These are phyloP conservation scores for Heliothis virescens DNA, from an alignment of 1,140 invertebrate species.

Conservation along the genomic window DNA sequence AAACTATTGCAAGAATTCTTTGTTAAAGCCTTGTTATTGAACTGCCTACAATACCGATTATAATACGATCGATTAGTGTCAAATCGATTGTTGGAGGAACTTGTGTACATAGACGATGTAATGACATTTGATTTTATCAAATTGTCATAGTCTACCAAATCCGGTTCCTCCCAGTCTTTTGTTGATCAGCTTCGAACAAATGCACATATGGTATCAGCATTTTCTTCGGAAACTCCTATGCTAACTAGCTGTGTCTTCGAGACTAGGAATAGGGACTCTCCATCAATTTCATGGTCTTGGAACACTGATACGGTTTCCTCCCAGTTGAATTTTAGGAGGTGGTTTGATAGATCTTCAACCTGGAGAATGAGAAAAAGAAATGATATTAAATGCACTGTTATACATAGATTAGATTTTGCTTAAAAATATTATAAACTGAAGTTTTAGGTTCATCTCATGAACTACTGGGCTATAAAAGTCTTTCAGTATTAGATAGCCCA, in stretches of 20 bases:
- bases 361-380: too few relatives aligned
- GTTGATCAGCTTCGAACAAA: constrained; percentile 67
- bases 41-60: not conserved
- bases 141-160: not conserved
- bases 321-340: constrained; percentile 71
- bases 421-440: too few relatives aligned
- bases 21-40: not conserved
- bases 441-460: too few relatives aligned
- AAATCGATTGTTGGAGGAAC: not conserved
- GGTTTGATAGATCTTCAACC: constrained; percentile 67
- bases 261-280: constrained; percentile 75
- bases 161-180: constrained; percentile 4
- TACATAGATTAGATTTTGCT: too few relatives aligned
- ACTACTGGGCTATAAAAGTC: too few relatives aligned
- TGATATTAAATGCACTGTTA: too few relatives aligned
- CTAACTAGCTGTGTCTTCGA: constrained; percentile 69
- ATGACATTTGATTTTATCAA: constrained; percentile 8
- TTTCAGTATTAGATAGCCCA: too few relatives aligned
- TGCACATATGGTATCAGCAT: constrained; percentile 73
- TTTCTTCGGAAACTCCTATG: constrained; percentile 73
- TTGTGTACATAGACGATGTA: not conserved
- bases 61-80: not conserved
- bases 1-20: not conserved
- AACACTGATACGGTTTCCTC: constrained; percentile 68
- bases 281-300: constrained; percentile 79